These are phyloP conservation scores for Patella depressa DNA, from an alignment of 2,888 invertebrate genomes.

Conservation along the genomic window DNA sequence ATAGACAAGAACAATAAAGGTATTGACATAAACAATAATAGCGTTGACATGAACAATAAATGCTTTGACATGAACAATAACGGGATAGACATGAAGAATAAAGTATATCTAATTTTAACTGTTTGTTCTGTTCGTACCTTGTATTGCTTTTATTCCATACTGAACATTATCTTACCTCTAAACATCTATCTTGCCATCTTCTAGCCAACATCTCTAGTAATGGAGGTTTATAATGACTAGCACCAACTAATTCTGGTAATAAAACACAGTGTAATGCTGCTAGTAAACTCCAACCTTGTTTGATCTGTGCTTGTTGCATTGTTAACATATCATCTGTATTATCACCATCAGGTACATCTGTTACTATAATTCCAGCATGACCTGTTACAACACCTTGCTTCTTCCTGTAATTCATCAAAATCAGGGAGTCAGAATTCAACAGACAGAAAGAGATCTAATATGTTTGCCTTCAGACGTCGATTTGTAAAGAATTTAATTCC, in stretches of 20 bases:
- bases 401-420: slow-evolving; percentile 19
- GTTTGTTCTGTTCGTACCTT: no score
- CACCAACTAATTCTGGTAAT: slow-evolving; percentile 90
- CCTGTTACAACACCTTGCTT: slow-evolving; percentile 41
- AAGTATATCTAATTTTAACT: no score
- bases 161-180: slow-evolving; percentile 79
- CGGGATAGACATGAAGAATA: no score
- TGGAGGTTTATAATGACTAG: slow-evolving; percentile 86
- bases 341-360: slow-evolving; percentile 45
- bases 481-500: no score
- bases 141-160: no score
- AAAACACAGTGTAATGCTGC: slow-evolving; percentile 97
- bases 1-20: no score
- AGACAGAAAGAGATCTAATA: no score
- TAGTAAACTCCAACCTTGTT: slow-evolving; percentile 96
- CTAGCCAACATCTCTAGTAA: slow-evolving; percentile 97
- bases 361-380: slow-evolving; percentile 37
- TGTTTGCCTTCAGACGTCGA: no score
- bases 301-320: slow-evolving; percentile 85
- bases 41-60: no score
- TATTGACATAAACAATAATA: no score
- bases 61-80: no score
- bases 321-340: slow-evolving; percentile 43
- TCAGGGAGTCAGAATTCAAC: not conserved
- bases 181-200: slow-evolving; percentile 98